Evolutionary conservation across 2,888 invertebrate genomes (phyloP).

Genomic region (Helleia helle): DNA sequence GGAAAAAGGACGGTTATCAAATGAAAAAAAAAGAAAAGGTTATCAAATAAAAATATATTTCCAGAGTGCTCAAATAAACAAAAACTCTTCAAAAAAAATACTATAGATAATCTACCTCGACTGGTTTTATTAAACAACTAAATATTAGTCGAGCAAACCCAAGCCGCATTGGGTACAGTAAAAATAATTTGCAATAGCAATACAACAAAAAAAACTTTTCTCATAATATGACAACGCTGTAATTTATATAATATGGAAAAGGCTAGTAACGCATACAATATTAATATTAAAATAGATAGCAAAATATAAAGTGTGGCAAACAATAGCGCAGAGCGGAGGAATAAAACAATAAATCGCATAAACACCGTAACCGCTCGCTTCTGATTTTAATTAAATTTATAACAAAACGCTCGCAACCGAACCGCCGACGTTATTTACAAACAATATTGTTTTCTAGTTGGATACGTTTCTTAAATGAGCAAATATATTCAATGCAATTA

Average conservation of each 20-base stretch:
- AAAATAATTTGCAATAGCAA: too few relatives aligned
- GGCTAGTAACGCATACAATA: background rate
- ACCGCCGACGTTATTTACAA: conserved; percentile 31
- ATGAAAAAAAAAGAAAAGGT: too few relatives aligned
- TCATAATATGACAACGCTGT: too few relatives aligned
- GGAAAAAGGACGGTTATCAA: too few relatives aligned
- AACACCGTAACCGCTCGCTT: conserved; percentile 23
- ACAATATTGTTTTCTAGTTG: conserved; percentile 16
- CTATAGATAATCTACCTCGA: too few relatives aligned
- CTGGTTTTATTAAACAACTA: too few relatives aligned
- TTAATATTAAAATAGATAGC: conserved; percentile 13
- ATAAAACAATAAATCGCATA: conserved; percentile 20
- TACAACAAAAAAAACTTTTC: too few relatives aligned
- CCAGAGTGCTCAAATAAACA: too few relatives aligned
- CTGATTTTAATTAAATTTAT: conserved; percentile 41
- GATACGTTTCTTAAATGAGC: conserved; percentile 9
- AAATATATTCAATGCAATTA: conserved; percentile 1
- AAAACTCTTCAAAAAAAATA: too few relatives aligned
- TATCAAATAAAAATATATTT: too few relatives aligned
- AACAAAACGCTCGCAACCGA: conserved; percentile 28
- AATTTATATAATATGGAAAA: conserved; percentile 3
- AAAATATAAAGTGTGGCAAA: conserved; percentile 9
- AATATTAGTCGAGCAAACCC: too few relatives aligned
- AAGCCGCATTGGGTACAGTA: too few relatives aligned
- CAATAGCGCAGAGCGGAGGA: conserved; percentile 6